Base-by-base conservation (phyloP, 1,140 invertebrate species). In the Alviniconcha marisindica region DNA sequence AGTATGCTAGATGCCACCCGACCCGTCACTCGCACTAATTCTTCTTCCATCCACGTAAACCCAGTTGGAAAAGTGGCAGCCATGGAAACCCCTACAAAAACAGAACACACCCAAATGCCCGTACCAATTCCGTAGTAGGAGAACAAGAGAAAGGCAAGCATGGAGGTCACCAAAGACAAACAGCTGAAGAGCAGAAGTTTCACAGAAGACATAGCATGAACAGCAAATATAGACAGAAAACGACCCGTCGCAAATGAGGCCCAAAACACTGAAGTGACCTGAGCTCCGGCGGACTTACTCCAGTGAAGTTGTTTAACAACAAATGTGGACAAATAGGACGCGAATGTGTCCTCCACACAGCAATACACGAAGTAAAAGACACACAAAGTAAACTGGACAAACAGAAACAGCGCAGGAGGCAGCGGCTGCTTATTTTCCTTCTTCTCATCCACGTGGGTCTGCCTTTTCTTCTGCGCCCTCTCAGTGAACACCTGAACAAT, bases 311-410 rank as follows among this genome's bases (percentile, higher is more conserved):
- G 83, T 63, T 77, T 82, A 0, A 88, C 84, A 42, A 86, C 83
- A 84, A 89, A 89, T 4, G 86, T 86, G 38, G 83, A 78, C 40
- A 89, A 54, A 74, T 81, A 89, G 33, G 84, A 77, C 5, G 85
- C 77, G 77, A 86, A 87, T 18, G 82, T 88, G 77, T 89, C 88
- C 73, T 89, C 88, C 14, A 88, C 84, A 71, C 82, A 85, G 36
- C 84, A 87, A 48, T 90, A 90, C 15, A 80, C 10, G 33, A 87
- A 71, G 77, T 83, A 83, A 28, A 83, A 73, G 0, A 71, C 38
- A 73, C 82, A 82, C 14, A 86, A 40, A 10, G 85, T 44, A 18
- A 78, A 15, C 63, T 78, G 40, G 1, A 85, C 48, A n/a, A 85
- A 69, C 3, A 84, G 38, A 31, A 84, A 69, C 1, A 86, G 38